Evolutionary conservation across 2,888 invertebrate species (phyloP).

Genomic region (Thera britannica): DNA sequence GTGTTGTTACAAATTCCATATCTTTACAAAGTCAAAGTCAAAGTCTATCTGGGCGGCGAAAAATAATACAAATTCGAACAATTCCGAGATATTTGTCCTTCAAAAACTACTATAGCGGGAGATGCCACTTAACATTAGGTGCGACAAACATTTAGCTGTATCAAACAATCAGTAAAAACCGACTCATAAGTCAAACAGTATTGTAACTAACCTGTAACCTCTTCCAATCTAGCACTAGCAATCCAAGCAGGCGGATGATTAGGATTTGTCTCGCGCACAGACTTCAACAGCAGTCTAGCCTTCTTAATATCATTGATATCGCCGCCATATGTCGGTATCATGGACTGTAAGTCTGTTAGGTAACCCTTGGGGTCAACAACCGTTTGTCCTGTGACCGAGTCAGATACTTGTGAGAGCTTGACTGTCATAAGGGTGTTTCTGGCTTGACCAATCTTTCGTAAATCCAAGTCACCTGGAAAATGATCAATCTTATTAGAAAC

Average conservation of each 20-base stretch:
- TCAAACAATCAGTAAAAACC: too few relatives aligned
- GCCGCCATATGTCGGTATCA: constrained; percentile 99
- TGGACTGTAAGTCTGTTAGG: constrained; percentile 99
- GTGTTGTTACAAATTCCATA: too few relatives aligned
- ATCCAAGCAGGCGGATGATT: constrained; percentile 99
- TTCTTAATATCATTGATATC: constrained; percentile 99
- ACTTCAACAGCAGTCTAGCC: constrained; percentile 96
- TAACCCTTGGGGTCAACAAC: constrained; percentile 99
- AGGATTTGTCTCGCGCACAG: constrained; percentile 98
- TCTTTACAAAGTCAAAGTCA: too few relatives aligned
- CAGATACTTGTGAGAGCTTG: constrained; percentile 98
- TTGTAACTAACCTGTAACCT: constrained; percentile 93
- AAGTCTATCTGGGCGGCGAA: too few relatives aligned
- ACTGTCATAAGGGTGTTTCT: constrained; percentile 99
- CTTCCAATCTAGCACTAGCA: constrained; percentile 98
- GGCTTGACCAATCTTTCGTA: constrained; percentile 99
- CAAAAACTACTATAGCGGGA: too few relatives aligned
- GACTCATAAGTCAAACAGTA: too few relatives aligned
- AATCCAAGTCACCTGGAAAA: constrained; percentile 92
- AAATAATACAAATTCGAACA: too few relatives aligned
- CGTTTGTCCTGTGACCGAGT: constrained; percentile 99
- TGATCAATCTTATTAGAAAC: neutral
- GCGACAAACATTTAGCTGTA: too few relatives aligned
- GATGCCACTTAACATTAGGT: too few relatives aligned
- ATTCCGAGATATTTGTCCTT: too few relatives aligned